phyloP scores from a whole-genome alignment of 2,888 invertebrate species.

The Leptogaster cylindrica region DNA sequence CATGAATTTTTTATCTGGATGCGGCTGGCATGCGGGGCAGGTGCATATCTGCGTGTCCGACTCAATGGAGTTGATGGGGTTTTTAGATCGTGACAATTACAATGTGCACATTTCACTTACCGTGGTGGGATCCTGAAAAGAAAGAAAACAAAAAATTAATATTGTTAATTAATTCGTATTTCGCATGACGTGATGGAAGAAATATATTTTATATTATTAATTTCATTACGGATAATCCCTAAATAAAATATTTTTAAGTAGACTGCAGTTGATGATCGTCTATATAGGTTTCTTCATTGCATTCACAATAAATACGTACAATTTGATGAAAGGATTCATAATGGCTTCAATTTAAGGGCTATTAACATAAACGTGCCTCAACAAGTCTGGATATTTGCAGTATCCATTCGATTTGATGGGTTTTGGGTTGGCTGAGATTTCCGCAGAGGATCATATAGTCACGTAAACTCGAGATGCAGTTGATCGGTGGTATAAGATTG shows the following conservation, averaged over 20 bases:
- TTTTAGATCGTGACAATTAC: slow-evolving; percentile 27
- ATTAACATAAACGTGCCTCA: slow-evolving; percentile 23
- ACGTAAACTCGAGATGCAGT: slow-evolving; percentile 25
- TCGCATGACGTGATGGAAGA: neutral
- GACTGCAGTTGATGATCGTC: too few species aligned
- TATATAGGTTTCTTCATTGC: slow-evolving; percentile 4
- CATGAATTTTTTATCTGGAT: slow-evolving; percentile 5
- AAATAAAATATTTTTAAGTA: slow-evolving; percentile 11
- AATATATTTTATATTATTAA: neutral
- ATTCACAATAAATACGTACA: neutral
- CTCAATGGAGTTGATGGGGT: neutral
- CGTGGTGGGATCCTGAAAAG: slow-evolving; percentile 62
- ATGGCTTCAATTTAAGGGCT: slow-evolving; percentile 18
- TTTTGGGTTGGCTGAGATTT: slow-evolving; percentile 8
- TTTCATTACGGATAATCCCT: neutral
- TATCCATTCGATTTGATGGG: slow-evolving; percentile 2
- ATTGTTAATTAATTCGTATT: slow-evolving; percentile 30
- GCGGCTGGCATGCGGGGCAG: slow-evolving; percentile 17
- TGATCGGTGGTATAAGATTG: slow-evolving; percentile 2
- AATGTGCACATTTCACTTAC: slow-evolving; percentile 53
- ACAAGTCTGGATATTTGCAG: slow-evolving; percentile 19
- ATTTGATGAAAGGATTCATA: slow-evolving; percentile 1
- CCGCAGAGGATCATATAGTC: slow-evolving; percentile 19
- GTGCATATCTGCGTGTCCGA: slow-evolving; percentile 28
- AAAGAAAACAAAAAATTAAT: slow-evolving; percentile 49